Base-by-base conservation (phyloP, 2,797 vertebrate genomes). In the Sebastes umbrosus region DNA sequence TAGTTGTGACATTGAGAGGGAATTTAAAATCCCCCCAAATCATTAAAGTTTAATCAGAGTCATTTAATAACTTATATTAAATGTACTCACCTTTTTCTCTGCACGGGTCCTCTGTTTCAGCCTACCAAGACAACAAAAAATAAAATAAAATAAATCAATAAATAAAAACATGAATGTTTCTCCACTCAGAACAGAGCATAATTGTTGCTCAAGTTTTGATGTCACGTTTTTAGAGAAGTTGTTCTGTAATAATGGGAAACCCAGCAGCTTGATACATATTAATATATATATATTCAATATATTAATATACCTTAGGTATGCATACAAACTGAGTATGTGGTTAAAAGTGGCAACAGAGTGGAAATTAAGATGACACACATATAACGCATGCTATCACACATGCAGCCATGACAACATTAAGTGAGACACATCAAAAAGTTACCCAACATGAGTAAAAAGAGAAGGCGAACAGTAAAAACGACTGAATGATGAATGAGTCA, bases 11-110 rank as follows among this genome's bases (percentile, higher is more conserved):
- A 6, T 66, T 27, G 14, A 66, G 34, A 14, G 31, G 24, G 22
- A 65, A 65, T 16, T 55, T 24, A 24, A 43, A 72, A 22, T 59
- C 24, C 14, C 54, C 54, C 25, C 9, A 39, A 9, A 54, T 36
- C 16, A 31, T 12, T 6, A 39, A 14, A 39, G 18, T 32, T 32
- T 18, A 18, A 36, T 60, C 27, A 18, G 29, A 31, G 8, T 43
- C 2, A 16, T 29, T 55, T 27, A 57, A 64, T 63, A 8, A 9
- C 8, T 34, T 43, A 27, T 9, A 34, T 32, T 50, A 2, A 8
- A 31, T 62, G 22, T 29, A 85, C 90, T 88, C 55, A 92, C 92
- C 27, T 88, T 78, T 67, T 84, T 55, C 3, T 77, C 22, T 60
- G n/a, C 4, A 0, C 1, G 3, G 2, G 1, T 69, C 50, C 3